A percentile compares a stretch with the other conserved stretches of the same genome.
Evolutionary conservation across 1,140 invertebrate genomes (phyloP).

Genomic region (Steinernema feltiae): DNA sequence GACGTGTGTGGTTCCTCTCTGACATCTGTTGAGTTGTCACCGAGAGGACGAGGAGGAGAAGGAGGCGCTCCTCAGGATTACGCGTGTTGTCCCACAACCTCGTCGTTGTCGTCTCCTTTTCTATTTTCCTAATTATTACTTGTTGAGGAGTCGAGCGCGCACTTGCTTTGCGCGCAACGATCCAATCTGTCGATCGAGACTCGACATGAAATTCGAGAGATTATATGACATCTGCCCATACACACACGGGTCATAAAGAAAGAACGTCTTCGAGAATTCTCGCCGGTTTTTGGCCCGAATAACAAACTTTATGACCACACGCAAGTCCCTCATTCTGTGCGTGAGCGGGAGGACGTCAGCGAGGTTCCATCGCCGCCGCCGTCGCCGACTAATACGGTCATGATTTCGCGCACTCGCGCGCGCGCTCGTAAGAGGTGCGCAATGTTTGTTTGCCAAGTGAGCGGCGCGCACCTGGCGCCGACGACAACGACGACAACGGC

Average conservation of each 20-base stretch:
- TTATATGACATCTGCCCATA: conserved; percentile 1
- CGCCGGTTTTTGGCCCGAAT: neutral
- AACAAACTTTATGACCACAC: conserved; percentile 7
- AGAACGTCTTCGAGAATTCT: neutral
- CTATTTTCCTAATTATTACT: conserved; percentile 8
- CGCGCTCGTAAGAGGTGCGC: too few relatives aligned
- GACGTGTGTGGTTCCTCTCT: conserved; percentile 6
- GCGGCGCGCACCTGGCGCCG: neutral
- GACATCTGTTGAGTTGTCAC: conserved; percentile 13
- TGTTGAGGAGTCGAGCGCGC: neutral
- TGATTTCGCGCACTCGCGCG: conserved; percentile 12
- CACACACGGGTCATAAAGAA: neutral
- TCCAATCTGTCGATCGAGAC: conserved; percentile 15
- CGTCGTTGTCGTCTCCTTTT: neutral
- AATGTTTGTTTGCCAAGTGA: neutral
- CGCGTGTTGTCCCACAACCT: neutral
- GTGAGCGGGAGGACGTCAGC: neutral
- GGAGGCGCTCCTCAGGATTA: too few relatives aligned
- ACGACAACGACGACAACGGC: neutral
- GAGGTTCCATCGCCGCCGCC: neutral
- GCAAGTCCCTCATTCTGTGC: neutral
- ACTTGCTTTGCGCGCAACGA: neutral
- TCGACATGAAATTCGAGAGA: neutral
- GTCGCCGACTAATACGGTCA: neutral
- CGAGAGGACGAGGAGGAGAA: neutral